A percentile compares a stretch with the other conserved stretches of the same genome.
These are phyloP conservation scores for Spea bombifrons DNA, from an alignment of 2,113 vertebrate genomes.

Conservation along the genomic window DNA sequence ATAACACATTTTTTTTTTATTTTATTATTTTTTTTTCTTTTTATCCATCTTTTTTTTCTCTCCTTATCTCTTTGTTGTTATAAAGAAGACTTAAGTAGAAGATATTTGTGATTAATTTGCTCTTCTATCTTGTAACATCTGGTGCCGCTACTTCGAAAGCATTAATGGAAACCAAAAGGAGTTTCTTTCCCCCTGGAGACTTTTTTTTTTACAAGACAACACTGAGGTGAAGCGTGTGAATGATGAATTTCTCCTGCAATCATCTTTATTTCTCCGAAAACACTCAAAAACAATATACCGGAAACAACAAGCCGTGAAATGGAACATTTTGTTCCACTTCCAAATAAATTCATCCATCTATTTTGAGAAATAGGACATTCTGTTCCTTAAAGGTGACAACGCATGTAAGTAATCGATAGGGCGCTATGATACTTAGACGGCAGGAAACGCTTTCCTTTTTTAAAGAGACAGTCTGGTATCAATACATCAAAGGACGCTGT, in stretches of 20 bases:
- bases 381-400: constrained; percentile 27
- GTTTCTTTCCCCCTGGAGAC: neutral
- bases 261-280: constrained; percentile 14
- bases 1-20: neutral
- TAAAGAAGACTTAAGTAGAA: constrained; percentile 5
- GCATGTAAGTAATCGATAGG: constrained; percentile 10
- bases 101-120: constrained; percentile 30
- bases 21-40: neutral
- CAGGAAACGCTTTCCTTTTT: too few species aligned
- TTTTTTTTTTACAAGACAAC: neutral
- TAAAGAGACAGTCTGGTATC: too few species aligned
- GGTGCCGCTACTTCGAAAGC: neutral
- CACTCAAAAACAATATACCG: constrained; percentile 10
- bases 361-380: constrained; percentile 17
- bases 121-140: constrained; percentile 13
- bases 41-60: neutral
- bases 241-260: constrained; percentile 15
- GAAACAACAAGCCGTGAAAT: constrained; percentile 35
- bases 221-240: neutral
- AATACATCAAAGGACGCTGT: too few species aligned
- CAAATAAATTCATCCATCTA: constrained; percentile 35
- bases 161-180: constrained; percentile 13
- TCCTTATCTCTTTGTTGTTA: neutral
- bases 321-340: constrained; percentile 35
- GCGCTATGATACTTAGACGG: neutral